Evolutionary conservation across 2,797 vertebrate species (phyloP).

Genomic region (Malurus leucopterus): DNA sequence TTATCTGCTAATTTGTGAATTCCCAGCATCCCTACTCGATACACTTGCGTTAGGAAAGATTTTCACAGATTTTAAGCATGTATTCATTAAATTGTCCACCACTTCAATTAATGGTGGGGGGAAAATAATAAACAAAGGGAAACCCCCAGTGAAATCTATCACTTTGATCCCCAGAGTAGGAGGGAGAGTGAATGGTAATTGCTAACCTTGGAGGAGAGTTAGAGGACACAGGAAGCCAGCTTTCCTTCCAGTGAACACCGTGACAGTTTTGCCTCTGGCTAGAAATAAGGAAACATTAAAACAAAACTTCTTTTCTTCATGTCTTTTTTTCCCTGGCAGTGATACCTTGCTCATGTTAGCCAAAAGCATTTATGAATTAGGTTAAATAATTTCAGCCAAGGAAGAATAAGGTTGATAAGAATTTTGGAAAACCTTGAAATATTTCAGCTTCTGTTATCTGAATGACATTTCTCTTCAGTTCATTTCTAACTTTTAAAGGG

Average conservation of each 20-base stretch:
- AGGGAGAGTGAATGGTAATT: neutral
- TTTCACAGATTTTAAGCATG: neutral
- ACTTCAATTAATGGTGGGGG: rapidly evolving
- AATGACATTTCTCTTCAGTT: constrained; percentile 6
- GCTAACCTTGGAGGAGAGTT: neutral
- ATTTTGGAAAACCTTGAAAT: constrained; percentile 13
- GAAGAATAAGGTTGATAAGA: neutral
- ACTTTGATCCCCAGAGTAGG: neutral
- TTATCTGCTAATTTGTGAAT: neutral
- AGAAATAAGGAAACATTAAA: constrained; percentile 25
- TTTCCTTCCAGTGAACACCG: neutral
- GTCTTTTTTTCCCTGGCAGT: neutral
- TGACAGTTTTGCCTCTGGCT: constrained; percentile 5
- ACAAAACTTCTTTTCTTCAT: neutral
- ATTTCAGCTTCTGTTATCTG: constrained; percentile 5
- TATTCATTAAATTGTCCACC: neutral
- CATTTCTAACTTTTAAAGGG: neutral
- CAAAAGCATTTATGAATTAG: constrained; percentile 8
- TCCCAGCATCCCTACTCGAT: neutral
- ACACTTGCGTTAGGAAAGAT: neutral
- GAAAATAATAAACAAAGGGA: neutral
- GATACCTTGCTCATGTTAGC: neutral
- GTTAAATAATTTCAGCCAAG: constrained; percentile 6
- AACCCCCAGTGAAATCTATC: neutral
- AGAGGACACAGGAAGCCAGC: neutral